These are phyloP conservation scores for Lordiphosa andalusiaca DNA, from an alignment of 2,888 invertebrate species.

Conservation along the genomic window DNA sequence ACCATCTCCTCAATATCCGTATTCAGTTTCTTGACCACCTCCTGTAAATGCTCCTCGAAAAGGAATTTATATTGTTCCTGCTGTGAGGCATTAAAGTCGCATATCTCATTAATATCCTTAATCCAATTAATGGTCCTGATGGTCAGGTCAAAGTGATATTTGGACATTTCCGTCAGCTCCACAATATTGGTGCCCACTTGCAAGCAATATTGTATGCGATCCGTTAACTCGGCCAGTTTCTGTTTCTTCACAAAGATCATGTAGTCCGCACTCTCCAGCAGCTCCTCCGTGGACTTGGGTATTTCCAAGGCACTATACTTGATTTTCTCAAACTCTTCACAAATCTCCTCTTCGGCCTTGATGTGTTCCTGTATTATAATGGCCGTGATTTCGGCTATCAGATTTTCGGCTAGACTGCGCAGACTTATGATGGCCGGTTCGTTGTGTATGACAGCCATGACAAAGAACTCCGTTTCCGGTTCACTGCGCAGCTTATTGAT, in stretches of 20 bases:
- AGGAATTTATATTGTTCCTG: conserved; percentile 91
- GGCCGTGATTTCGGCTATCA: conserved; percentile 84
- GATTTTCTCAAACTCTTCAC: conserved; percentile 87
- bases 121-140: conserved; percentile 92
- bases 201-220: conserved; percentile 86
- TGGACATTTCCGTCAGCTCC: conserved; percentile 87
- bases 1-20: conserved; percentile 86
- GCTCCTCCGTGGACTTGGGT: conserved; percentile 89
- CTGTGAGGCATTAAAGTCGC: conserved; percentile 88
- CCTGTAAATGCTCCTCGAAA: conserved; percentile 90
- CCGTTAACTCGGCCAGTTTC: conserved; percentile 85
- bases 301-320: conserved; percentile 85
- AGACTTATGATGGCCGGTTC: conserved; percentile 84
- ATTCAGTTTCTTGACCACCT: conserved; percentile 86
- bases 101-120: conserved; percentile 88
- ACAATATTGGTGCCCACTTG: conserved; percentile 85
- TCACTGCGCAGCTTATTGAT: conserved; percentile 84
- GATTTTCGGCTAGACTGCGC: conserved; percentile 82
- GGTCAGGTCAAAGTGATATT: conserved; percentile 89
- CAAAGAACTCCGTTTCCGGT: conserved; percentile 86
- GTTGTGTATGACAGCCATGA: conserved; percentile 84
- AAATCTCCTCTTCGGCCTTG: conserved; percentile 85
- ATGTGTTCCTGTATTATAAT: conserved; percentile 85
- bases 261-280: conserved; percentile 90
- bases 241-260: conserved; percentile 89